Percentiles rank a stretch among this genome's conserved stretches.
These are phyloP conservation scores for Chaetodon trifasciatus DNA, from an alignment of 2,797 vertebrate species.

Conservation along the genomic window DNA sequence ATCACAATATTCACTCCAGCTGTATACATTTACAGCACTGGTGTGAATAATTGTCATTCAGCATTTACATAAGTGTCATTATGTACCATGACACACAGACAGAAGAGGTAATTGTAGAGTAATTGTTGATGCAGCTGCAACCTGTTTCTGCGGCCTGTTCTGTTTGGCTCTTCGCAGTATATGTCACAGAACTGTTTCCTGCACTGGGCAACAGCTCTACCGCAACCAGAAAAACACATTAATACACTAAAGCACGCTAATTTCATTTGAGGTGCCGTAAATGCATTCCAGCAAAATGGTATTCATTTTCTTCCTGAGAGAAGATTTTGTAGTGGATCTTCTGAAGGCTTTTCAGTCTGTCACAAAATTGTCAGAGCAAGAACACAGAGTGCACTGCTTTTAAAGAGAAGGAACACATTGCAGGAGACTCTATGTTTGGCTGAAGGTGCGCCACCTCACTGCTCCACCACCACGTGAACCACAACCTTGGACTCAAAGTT, in stretches of 20 bases:
- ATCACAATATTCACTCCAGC: slow-evolving; percentile 17
- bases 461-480: not conserved
- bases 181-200: slow-evolving; percentile 37
- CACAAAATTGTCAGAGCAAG: not conserved
- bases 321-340: slow-evolving; percentile 1
- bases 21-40: slow-evolving; percentile 5
- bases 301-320: slow-evolving; percentile 14
- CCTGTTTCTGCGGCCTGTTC: slow-evolving; percentile 39
- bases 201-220: slow-evolving; percentile 25
- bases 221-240: slow-evolving; percentile 24
- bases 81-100: slow-evolving; percentile 39
- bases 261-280: slow-evolving; percentile 13
- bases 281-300: slow-evolving; percentile 9
- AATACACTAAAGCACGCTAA: slow-evolving; percentile 1
- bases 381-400: not conserved
- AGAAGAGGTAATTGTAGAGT: slow-evolving; percentile 41
- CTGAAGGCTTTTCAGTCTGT: not conserved
- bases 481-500: not conserved
- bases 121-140: slow-evolving; percentile 41
- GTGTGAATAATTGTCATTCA: slow-evolving; percentile 27
- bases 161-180: slow-evolving; percentile 34
- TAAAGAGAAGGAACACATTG: not conserved
- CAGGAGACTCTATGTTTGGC: not conserved
- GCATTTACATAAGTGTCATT: slow-evolving; percentile 27
- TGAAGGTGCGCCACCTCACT: not conserved